Evolutionary conservation across 2,797 vertebrate species (phyloP).

Genomic region (Parauchenoglanis punctatus): DNA sequence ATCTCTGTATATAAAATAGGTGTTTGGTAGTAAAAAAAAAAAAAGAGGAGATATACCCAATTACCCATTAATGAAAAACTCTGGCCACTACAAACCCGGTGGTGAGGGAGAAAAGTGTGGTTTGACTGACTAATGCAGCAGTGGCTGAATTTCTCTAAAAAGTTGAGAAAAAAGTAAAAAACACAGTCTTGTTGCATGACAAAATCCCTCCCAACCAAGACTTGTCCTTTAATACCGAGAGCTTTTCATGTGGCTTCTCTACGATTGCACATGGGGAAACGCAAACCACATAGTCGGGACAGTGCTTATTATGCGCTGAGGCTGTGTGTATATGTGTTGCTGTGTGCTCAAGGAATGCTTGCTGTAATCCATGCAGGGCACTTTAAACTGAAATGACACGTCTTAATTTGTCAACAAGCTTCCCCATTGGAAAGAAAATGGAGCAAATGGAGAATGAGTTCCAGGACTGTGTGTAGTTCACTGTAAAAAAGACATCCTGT

Average conservation of each 20-base stretch:
- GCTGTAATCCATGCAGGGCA: constrained; percentile 65
- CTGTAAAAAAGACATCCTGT: not conserved
- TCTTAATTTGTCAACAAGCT: constrained; percentile 77
- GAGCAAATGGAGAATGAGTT: constrained; percentile 41
- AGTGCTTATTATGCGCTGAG: constrained; percentile 79
- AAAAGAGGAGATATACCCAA: constrained; percentile 57
- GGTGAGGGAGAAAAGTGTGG: constrained; percentile 68
- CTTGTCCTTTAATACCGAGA: constrained; percentile 85
- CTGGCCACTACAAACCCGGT: constrained; percentile 70
- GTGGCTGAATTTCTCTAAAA: constrained; percentile 67
- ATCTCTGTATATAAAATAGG: constrained; percentile 11
- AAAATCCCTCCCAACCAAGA: constrained; percentile 82
- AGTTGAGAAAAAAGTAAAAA: constrained; percentile 71
- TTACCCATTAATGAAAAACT: constrained; percentile 80
- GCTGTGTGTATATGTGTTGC: constrained; percentile 61
- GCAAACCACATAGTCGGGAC: constrained; percentile 76
- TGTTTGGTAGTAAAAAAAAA: constrained; percentile 30
- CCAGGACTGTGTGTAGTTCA: constrained; percentile 23
- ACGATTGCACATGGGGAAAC: constrained; percentile 80
- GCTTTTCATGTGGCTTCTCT: constrained; percentile 81
- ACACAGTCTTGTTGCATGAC: constrained; percentile 82
- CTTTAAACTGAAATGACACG: constrained; percentile 67
- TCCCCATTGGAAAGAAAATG: constrained; percentile 60
- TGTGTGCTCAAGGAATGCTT: constrained; percentile 57
- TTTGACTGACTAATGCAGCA: constrained; percentile 56